A percentile compares a stretch with the other conserved stretches of the same genome.
These are phyloP conservation scores for Virgularia gustaviana DNA, from an alignment of 92 coral and sea anemone species.

Conservation along the genomic window DNA sequence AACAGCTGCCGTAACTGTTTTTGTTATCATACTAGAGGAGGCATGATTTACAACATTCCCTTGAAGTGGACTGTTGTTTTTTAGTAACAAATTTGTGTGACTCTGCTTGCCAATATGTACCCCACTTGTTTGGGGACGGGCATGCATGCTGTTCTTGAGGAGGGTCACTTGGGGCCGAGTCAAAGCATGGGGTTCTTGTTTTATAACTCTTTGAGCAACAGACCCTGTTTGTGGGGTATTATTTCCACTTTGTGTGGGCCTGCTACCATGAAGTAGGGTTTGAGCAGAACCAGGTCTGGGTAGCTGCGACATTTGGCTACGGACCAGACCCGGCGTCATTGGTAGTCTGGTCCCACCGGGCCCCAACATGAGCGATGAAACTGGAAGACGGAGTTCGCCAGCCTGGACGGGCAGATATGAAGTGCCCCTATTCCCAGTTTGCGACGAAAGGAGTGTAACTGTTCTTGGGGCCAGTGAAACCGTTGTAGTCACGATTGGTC, in stretches of 20 bases:
- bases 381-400: constrained; percentile 63
- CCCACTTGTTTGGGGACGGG: constrained; percentile 52
- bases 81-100: constrained; percentile 31
- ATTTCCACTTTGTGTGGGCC: constrained; percentile 3
- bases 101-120: constrained; percentile 50
- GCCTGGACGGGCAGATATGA: constrained; percentile 53
- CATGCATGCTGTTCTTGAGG: constrained; percentile 9
- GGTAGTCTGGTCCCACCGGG: constrained; percentile 77
- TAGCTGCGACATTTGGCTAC: constrained; percentile 68
- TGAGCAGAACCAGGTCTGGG: constrained; percentile 51
- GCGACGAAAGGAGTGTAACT: constrained; percentile 59
- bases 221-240: constrained; percentile 26
- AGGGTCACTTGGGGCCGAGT: constrained; percentile 5
- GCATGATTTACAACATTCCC: constrained; percentile 37
- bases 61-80: constrained; percentile 20
- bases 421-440: constrained; percentile 27
- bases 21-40: constrained; percentile 23
- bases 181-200: neutral
- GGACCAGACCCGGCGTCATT: constrained; percentile 73
- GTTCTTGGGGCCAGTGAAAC: constrained; percentile 95
- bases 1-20: constrained; percentile 27
- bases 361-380: constrained; percentile 39
- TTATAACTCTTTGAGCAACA: constrained; percentile 16
- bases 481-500: constrained; percentile 86
- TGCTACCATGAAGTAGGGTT: constrained; percentile 6